Percentiles rank a stretch among this genome's conserved stretches.
Conservation (phyloP, 2,797 vertebrate genomes). For the Enoplosus armatus region DNA sequence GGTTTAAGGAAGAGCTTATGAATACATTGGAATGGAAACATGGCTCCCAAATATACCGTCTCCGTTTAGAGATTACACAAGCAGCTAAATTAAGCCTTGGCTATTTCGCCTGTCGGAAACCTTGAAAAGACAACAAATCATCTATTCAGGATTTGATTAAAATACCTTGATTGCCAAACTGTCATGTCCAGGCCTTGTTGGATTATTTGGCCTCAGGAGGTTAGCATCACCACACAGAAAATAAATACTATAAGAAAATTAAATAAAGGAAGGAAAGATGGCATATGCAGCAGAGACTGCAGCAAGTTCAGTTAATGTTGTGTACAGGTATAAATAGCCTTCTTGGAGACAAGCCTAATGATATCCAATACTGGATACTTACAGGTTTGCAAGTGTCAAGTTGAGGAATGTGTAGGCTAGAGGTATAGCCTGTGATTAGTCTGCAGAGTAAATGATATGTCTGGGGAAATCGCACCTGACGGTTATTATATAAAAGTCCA, state of each 20-base stretch:
- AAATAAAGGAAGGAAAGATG: slow-evolving; percentile 4
- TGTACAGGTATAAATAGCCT: slow-evolving; percentile 48
- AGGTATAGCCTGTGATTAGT: slow-evolving; percentile 47
- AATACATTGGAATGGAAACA: slow-evolving; percentile 75
- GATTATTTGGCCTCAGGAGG: not conserved
- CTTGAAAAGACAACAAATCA: slow-evolving; percentile 44
- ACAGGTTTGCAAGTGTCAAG: slow-evolving; percentile 54
- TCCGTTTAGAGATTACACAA: slow-evolving; percentile 59
- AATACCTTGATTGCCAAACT: slow-evolving; percentile 27
- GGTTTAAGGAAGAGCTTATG: slow-evolving; percentile 78
- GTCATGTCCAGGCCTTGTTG: slow-evolving; percentile 4
- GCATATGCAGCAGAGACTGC: not conserved
- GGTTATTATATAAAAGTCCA: slow-evolving; percentile 42
- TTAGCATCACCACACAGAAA: not conserved
- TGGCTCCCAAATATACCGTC: slow-evolving; percentile 51
- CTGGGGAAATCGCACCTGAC: slow-evolving; percentile 35
- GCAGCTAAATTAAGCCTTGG: slow-evolving; percentile 62
- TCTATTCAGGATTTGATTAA: slow-evolving; percentile 41
- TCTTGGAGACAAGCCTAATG: slow-evolving; percentile 51
- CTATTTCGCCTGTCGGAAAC: slow-evolving; percentile 34
- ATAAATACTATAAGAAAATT: not conserved
- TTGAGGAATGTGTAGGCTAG: slow-evolving; percentile 54
- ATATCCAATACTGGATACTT: slow-evolving; percentile 51
- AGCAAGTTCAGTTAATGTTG: slow-evolving; percentile 28
- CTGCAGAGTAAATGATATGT: slow-evolving; percentile 49